Conservation (phyloP, 2,113 vertebrate genomes). For the Sclerurus mexicanus region DNA sequence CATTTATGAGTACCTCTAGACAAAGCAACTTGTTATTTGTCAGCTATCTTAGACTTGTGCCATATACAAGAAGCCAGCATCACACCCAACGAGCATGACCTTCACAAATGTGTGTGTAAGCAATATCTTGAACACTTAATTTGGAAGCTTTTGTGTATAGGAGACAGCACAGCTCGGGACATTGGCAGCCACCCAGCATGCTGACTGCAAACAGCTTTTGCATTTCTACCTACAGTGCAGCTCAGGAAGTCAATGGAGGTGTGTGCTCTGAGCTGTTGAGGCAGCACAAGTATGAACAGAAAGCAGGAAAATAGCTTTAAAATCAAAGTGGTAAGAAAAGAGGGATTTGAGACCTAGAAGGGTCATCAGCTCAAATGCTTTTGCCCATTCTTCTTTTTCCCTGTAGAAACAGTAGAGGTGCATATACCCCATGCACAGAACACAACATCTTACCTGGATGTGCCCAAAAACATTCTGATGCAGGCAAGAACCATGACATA, state of each 20-base stretch:
- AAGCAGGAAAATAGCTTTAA: not conserved
- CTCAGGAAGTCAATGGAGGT: not conserved
- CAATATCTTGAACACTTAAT: not conserved
- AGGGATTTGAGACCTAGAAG: not conserved
- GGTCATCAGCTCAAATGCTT: not conserved
- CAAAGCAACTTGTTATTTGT: not conserved
- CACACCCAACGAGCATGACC: not conserved
- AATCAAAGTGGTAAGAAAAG: not conserved
- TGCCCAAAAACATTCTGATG: not conserved
- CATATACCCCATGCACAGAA: not conserved
- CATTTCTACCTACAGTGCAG: not conserved
- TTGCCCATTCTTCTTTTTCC: not conserved
- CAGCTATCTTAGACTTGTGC: not conserved
- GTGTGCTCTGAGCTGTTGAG: not conserved
- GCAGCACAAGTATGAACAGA: not conserved
- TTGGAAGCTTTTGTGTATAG: not conserved
- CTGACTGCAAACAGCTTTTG: not conserved
- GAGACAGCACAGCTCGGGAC: not conserved
- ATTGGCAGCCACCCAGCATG: not conserved
- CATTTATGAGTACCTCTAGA: not conserved
- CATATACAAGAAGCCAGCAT: not conserved
- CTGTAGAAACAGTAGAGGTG: not conserved
- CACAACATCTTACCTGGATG: not conserved
- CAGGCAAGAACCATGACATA: not conserved
- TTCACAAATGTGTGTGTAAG: fast-evolving